Base-by-base conservation (phyloP, 2,888 invertebrate genomes). In the Chrysopilus asiliformis region DNA sequence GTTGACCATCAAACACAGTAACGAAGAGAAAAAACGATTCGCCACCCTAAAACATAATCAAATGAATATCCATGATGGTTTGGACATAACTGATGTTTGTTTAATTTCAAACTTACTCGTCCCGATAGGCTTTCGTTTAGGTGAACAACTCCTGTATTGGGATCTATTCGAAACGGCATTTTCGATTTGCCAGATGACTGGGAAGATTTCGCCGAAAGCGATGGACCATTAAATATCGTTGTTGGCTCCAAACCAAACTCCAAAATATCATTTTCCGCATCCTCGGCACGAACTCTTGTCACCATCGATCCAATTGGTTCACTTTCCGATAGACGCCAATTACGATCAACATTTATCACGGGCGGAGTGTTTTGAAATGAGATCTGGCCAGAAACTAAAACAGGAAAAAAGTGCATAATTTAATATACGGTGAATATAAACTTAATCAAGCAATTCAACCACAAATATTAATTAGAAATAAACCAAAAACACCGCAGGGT, bases 161-260 rank as follows among this genome's bases (percentile, higher is more conserved):
- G 71, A 58, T 89, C 74, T 42, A 90, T 86, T 29, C 68, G 63
- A 56, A 89, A 89, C 2, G 86, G 86, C 15, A 79, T 66, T 4
- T 10, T 7, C 7, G 10, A 8, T 8, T 22, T 22, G 7, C 7
- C 71, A 70, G 20, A 53, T n/a, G n/a, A n/a, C n/a, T n/a, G n/a
- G n/a, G n/a, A n/a, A n/a, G n/a, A n/a, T n/a, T n/a, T n/a, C 54
- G 6, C 32, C 45, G 10, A 42, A 45, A 9, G 45, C n/a, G 12
- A 9, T 17, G 9, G 9, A 27, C 12, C 12, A 12, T 27, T 27
- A 27, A 22, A 22, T 8, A 7, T 10, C 22, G 10, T 10, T 8
- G 64, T 58, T 1, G 74, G 72, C 55, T 84, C 83, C 43, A 86
- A 56, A 0, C 78, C 80, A 49, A 72, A 86, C 32, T 66, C 69